Evolutionary conservation across 2,888 invertebrate species (phyloP).

Genomic region (Perithous albicinctus): DNA sequence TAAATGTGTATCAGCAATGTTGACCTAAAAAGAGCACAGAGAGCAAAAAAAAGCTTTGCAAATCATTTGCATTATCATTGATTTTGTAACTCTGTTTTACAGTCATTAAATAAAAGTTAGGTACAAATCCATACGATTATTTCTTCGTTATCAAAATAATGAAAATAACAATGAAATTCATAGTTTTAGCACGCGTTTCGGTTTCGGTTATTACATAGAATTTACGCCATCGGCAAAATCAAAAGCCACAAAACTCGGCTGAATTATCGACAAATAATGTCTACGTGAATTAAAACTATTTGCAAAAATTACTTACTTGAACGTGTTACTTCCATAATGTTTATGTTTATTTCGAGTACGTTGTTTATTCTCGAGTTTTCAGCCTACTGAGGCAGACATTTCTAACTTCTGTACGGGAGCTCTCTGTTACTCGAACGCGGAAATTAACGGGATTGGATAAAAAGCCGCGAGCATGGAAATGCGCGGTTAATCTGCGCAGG

Average conservation of each 20-base stretch:
- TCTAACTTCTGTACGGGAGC: constrained; percentile 42
- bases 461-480: not conserved
- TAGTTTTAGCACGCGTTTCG: constrained; percentile 13
- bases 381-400: constrained; percentile 66
- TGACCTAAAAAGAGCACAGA: constrained; percentile 11
- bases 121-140: not conserved
- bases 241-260: not conserved
- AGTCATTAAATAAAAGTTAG: not conserved
- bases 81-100: not conserved
- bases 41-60: not conserved
- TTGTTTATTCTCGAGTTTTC: constrained; percentile 54
- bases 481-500: not conserved
- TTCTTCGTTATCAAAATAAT: not conserved
- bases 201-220: not conserved
- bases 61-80: not conserved
- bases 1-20: too few relatives aligned
- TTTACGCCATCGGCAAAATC: not conserved
- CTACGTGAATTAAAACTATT: not conserved
- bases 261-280: not conserved
- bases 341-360: not conserved
- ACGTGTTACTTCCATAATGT: constrained; percentile 73
- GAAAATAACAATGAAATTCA: constrained; percentile 13
- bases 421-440: constrained; percentile 29
- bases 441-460: constrained; percentile 69
- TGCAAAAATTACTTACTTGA: constrained; percentile 67